Conservation (phyloP, 2,888 invertebrate genomes). For the Plagodis dolabraria region DNA sequence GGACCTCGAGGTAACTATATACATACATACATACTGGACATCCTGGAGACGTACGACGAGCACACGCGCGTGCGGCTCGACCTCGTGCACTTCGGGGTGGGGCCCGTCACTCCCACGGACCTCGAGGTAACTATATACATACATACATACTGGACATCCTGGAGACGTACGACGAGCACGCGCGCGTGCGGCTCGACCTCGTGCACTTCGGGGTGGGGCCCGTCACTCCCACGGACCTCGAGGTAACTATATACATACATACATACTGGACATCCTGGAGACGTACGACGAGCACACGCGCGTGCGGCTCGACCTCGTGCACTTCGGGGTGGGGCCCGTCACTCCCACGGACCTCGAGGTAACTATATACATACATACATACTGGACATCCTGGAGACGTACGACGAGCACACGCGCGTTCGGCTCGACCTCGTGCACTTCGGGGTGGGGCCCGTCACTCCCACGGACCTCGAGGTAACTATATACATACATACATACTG, state of each 20-base stretch:
- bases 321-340: constrained; percentile 95
- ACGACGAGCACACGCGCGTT: constrained; percentile 89
- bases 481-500: too few species aligned
- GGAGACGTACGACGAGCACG: constrained; percentile 91
- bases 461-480: constrained; percentile 90
- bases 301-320: constrained; percentile 93
- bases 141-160: constrained; percentile 95
- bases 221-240: constrained; percentile 92
- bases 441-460: constrained; percentile 94
- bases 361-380: too few species aligned
- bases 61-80: constrained; percentile 90
- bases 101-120: constrained; percentile 92
- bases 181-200: constrained; percentile 91
- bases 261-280: constrained; percentile 94
- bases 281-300: constrained; percentile 90
- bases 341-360: constrained; percentile 92
- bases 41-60: constrained; percentile 93
- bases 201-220: constrained; percentile 96
- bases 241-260: constrained; percentile 79
- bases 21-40: constrained; percentile 94
- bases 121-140: constrained; percentile 86
- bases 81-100: constrained; percentile 96
- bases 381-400: constrained; percentile 94
- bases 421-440: constrained; percentile 94
- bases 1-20: constrained; percentile 89